These are phyloP conservation scores for Rousettus leschenaultii DNA, from an alignment of 2,113 vertebrate species.

Conservation along the genomic window DNA sequence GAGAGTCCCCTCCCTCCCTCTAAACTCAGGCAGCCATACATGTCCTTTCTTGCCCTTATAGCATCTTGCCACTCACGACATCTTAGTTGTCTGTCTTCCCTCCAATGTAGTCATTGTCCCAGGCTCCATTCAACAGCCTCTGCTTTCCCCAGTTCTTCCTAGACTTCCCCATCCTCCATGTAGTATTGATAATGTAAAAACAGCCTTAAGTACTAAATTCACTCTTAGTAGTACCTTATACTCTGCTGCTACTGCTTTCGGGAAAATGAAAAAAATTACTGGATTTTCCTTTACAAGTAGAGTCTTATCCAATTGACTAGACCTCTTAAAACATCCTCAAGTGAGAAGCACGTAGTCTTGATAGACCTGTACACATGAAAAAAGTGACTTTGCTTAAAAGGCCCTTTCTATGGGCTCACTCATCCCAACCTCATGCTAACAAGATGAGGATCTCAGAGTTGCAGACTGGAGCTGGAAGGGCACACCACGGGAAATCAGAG, in stretches of 20 bases:
- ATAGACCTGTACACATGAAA: background rate
- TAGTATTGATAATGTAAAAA: background rate
- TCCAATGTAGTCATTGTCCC: background rate
- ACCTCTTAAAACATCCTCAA: background rate
- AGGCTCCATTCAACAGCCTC: background rate
- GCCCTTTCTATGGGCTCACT: background rate
- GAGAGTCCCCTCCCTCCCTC: background rate
- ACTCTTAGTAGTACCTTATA: background rate
- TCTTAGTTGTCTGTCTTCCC: background rate
- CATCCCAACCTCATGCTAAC: background rate
- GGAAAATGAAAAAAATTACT: background rate
- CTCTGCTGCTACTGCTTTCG: background rate
- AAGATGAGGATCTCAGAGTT: background rate
- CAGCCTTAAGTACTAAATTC: background rate
- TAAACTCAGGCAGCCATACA: background rate
- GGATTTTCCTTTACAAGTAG: background rate
- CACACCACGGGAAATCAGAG: background rate
- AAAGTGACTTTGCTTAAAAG: background rate
- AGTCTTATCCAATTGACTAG: background rate
- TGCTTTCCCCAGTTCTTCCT: background rate
- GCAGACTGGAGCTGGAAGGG: background rate
- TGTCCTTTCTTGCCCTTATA: background rate
- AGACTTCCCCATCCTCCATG: background rate
- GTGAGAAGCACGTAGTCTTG: constrained; percentile 11
- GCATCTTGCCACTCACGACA: background rate